A percentile compares a stretch with the other conserved stretches of the same genome.
phyloP scores from a whole-genome alignment of 2,797 vertebrate species.

The Eulemur rubriventer region DNA sequence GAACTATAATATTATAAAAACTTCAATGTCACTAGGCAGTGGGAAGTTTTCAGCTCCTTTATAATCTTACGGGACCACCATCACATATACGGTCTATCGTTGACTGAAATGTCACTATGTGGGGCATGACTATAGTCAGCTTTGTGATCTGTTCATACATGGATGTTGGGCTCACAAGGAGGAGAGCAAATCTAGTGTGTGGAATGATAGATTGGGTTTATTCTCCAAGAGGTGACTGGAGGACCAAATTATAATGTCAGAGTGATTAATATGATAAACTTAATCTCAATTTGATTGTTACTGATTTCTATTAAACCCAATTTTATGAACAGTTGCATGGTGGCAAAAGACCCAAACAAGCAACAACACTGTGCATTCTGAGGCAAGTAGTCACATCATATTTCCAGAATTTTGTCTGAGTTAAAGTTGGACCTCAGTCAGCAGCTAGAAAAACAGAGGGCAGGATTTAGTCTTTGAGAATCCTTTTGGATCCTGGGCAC shows the following conservation, averaged over 20 bases:
- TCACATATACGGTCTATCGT: background rate
- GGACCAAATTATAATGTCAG: background rate
- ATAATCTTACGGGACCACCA: background rate
- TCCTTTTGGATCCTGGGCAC: background rate
- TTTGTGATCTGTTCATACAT: background rate
- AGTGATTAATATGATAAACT: background rate
- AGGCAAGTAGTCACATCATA: background rate
- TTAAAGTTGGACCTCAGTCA: background rate
- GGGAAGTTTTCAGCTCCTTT: background rate
- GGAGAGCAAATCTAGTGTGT: rapidly evolving
- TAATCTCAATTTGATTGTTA: background rate
- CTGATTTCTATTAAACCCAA: background rate
- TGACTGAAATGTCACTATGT: background rate
- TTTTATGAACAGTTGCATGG: background rate
- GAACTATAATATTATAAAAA: background rate
- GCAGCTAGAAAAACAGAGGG: background rate
- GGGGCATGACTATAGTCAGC: background rate
- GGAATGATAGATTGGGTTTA: background rate
- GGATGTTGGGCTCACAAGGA: background rate
- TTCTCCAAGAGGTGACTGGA: background rate
- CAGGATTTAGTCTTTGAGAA: background rate
- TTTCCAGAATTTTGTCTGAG: background rate
- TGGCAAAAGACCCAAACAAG: background rate
- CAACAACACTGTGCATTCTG: background rate
- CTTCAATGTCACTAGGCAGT: background rate